phyloP scores from a whole-genome alignment of 1,140 invertebrate genomes.

The Camponotus vicinus region DNA sequence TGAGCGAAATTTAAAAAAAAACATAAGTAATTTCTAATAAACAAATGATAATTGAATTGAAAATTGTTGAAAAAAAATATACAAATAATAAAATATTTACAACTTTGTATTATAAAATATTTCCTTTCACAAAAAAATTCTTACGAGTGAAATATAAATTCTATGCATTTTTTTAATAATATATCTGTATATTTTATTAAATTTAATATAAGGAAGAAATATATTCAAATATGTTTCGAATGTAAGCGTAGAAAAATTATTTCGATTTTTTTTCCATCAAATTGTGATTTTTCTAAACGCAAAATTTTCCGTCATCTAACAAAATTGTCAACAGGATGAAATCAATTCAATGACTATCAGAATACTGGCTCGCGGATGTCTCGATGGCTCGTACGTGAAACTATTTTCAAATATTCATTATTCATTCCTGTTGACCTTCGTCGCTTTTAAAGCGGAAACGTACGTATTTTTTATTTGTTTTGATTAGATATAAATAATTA shows the following conservation, averaged over 20 bases:
- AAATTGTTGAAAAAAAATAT: background rate
- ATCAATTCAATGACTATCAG: constrained; percentile 52
- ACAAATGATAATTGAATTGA: background rate
- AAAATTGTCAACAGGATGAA: constrained; percentile 44
- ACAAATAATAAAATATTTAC: background rate
- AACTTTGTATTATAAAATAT: background rate
- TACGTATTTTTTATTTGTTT: constrained; percentile 25
- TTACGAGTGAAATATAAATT: background rate
- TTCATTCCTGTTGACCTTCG: constrained; percentile 53
- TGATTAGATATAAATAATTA: constrained; percentile 25
- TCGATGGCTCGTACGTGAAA: constrained; percentile 72
- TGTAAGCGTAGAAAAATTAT: background rate
- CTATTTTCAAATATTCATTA: constrained; percentile 68
- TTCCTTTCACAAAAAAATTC: background rate
- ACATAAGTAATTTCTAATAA: background rate
- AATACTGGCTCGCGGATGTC: constrained; percentile 62
- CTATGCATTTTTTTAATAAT: too few species aligned
- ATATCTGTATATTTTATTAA: background rate
- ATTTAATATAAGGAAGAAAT: background rate
- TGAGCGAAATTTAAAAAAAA: background rate
- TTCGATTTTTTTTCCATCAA: background rate
- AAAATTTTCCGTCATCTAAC: background rate
- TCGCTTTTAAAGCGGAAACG: constrained; percentile 42
- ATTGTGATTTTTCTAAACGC: background rate
- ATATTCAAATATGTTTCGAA: background rate